phyloP scores from a whole-genome alignment of 2,113 vertebrate species.

The Tursiops truncatus region DNA sequence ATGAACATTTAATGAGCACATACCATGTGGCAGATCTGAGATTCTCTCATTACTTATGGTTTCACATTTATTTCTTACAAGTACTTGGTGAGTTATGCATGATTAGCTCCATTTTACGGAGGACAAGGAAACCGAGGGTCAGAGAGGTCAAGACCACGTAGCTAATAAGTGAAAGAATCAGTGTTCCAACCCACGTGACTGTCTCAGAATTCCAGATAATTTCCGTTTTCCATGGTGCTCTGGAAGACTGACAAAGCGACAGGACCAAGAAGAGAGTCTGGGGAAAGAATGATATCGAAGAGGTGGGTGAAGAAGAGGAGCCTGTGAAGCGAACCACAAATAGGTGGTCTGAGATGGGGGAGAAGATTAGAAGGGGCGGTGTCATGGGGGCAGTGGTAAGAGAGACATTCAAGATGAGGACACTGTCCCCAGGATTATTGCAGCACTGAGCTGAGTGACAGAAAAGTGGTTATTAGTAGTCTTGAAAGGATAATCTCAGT shows the following conservation, averaged over 20 bases:
- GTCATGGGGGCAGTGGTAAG: not conserved
- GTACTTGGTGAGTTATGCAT: not conserved
- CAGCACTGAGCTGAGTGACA: accelerated
- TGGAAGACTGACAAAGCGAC: not conserved
- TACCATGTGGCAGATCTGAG: not conserved
- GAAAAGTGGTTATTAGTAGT: not conserved
- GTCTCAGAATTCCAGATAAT: not conserved
- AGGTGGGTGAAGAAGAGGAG: not conserved
- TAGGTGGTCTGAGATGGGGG: not conserved
- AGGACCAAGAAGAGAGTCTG: not conserved
- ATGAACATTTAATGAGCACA: not conserved
- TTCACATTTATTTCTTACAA: conserved; percentile 7
- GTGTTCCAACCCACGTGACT: not conserved
- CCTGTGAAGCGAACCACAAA: not conserved
- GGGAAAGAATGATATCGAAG: not conserved
- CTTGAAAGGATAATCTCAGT: not conserved
- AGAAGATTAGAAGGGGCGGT: not conserved
- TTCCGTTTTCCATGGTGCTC: not conserved
- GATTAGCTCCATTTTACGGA: not conserved
- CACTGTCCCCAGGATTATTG: not conserved
- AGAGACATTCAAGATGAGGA: not conserved
- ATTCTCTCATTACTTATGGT: not conserved
- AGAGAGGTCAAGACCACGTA: not conserved
- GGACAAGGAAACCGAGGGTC: not conserved
- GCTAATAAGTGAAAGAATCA: not conserved